These are phyloP conservation scores for Macrocentrus cingulum DNA, from an alignment of 1,140 invertebrate genomes.

Conservation along the genomic window DNA sequence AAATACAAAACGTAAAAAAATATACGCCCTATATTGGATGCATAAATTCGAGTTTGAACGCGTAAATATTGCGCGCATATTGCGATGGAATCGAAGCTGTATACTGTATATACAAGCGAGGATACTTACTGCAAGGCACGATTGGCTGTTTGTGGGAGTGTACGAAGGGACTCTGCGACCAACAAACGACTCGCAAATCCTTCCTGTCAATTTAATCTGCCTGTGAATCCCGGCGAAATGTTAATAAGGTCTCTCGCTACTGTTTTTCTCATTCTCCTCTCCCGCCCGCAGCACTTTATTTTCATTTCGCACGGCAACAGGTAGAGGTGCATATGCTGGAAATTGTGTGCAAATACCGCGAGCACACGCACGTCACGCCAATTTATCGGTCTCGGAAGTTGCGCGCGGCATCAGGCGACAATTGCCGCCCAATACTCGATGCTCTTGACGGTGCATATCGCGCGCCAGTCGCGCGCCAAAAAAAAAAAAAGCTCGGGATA, in stretches of 20 bases:
- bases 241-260: constrained; percentile 51
- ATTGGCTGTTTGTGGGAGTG: constrained; percentile 27
- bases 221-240: constrained; percentile 57
- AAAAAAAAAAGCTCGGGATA: constrained; percentile 8
- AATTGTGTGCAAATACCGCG: constrained; percentile 49
- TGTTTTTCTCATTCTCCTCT: constrained; percentile 32
- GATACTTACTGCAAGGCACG: constrained; percentile 7
- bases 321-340: constrained; percentile 41
- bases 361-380: constrained; percentile 24
- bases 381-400: constrained; percentile 30
- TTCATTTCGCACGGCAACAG: constrained; percentile 50
- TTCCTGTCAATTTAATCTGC: constrained; percentile 59
- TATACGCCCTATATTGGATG: too few species aligned
- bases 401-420: too few species aligned
- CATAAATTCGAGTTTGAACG: not conserved
- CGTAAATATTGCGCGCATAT: not conserved
- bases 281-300: constrained; percentile 51
- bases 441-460: constrained; percentile 20
- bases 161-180: constrained; percentile 27
- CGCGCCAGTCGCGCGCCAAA: not conserved
- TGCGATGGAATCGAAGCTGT: constrained; percentile 3
- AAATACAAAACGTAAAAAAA: too few species aligned
- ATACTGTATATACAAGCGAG: not conserved
- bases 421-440: constrained; percentile 7
- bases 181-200: constrained; percentile 61